Conservation (phyloP, 2,113 vertebrate genomes). For the Macheiramphus alcinus region DNA sequence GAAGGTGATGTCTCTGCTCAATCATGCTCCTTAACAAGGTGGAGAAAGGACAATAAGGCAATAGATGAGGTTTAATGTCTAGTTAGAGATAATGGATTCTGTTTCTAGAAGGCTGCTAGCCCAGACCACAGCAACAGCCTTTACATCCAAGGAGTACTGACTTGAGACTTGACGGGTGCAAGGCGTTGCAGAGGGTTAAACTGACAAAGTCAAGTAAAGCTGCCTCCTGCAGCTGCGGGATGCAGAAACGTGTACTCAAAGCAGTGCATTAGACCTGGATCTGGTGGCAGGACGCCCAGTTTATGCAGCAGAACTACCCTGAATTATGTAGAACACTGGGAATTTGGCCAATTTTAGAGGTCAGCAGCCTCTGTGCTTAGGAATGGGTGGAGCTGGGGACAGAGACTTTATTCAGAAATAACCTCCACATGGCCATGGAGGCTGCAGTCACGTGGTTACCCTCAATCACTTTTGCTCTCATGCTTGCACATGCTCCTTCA, state of each 20-base stretch:
- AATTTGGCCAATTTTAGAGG: slow-evolving; percentile 48
- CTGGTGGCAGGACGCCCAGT: slow-evolving; percentile 36
- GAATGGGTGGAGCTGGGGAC: background rate
- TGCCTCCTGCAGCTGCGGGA: background rate
- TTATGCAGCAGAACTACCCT: slow-evolving; percentile 49
- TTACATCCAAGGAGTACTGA: background rate
- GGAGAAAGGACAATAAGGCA: background rate
- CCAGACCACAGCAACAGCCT: background rate
- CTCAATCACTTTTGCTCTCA: background rate
- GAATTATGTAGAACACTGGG: slow-evolving; percentile 43
- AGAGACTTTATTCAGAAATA: slow-evolving; percentile 14
- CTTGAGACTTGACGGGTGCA: background rate
- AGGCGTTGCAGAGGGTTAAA: background rate
- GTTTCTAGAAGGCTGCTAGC: background rate
- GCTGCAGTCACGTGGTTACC: background rate
- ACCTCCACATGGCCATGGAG: background rate
- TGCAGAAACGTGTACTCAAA: background rate
- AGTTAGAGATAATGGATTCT: background rate
- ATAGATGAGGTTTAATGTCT: background rate
- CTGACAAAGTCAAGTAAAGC: background rate
- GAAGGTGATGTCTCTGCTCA: background rate
- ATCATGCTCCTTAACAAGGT: background rate
- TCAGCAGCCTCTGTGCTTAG: background rate
- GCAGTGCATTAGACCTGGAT: background rate
- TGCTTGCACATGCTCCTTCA: slow-evolving; percentile 23